Conservation (phyloP, 2,113 vertebrate species). For the Platichthys flesus region DNA sequence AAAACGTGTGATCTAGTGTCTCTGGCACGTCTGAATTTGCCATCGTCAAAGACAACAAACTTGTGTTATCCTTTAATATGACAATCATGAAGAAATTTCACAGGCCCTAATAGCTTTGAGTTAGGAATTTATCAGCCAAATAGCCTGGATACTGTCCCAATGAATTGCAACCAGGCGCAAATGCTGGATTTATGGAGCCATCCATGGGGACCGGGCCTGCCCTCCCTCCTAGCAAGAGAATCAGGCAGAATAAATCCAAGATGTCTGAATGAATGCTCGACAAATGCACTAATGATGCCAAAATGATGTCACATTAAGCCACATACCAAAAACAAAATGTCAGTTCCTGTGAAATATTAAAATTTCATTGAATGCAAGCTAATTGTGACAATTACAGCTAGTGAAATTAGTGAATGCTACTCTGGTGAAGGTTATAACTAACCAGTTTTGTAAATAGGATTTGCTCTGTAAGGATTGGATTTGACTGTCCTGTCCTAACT, state of each 20-base stretch:
- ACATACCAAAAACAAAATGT: slow-evolving; percentile 5
- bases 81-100: slow-evolving; percentile 45
- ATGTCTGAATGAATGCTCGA: slow-evolving; percentile 14
- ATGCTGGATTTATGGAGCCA: slow-evolving; percentile 25
- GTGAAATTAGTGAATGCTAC: neutral
- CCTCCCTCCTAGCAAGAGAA: slow-evolving; percentile 11
- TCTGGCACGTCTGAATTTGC: slow-evolving; percentile 72
- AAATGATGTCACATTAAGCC: slow-evolving; percentile 14
- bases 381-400: slow-evolving; percentile 1
- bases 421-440: neutral
- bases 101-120: slow-evolving; percentile 41
- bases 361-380: slow-evolving; percentile 10
- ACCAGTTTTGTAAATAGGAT: neutral
- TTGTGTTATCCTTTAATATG: slow-evolving; percentile 40
- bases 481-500: no score
- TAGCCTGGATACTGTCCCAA: slow-evolving; percentile 18
- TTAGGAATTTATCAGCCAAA: slow-evolving; percentile 49
- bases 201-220: slow-evolving; percentile 3
- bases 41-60: slow-evolving; percentile 46
- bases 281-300: slow-evolving; percentile 23
- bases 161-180: slow-evolving; percentile 42
- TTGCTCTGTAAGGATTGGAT: neutral
- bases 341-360: slow-evolving; percentile 1
- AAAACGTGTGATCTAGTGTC: slow-evolving; percentile 68
- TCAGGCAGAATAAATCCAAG: slow-evolving; percentile 12